These are phyloP conservation scores for Globicephala melas DNA, from an alignment of 2,113 vertebrate species.

Conservation along the genomic window DNA sequence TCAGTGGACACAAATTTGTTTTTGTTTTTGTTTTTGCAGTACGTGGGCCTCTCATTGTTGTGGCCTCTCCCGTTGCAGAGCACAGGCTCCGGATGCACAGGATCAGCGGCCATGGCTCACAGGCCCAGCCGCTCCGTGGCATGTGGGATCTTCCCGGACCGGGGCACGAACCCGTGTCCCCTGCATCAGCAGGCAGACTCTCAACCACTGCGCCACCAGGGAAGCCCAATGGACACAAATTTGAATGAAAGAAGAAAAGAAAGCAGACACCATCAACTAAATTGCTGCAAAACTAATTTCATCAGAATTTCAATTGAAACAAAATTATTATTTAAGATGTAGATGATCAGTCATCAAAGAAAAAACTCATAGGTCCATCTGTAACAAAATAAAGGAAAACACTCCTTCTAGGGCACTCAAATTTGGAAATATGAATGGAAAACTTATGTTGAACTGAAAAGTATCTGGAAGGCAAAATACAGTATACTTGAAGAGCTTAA, in stretches of 20 bases:
- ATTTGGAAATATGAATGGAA: neutral
- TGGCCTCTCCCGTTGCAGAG: no score
- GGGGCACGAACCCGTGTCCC: no score
- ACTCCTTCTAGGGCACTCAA: neutral
- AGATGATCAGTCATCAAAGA: neutral
- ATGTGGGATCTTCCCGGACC: no score
- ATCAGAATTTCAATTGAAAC: neutral
- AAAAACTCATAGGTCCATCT: neutral
- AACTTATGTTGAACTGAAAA: neutral
- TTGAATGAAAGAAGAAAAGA: neutral
- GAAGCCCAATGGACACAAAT: neutral
- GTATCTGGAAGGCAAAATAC: neutral
- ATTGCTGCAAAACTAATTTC: neutral
- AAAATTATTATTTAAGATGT: neutral
- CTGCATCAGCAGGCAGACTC: no score
- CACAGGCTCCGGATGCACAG: no score
- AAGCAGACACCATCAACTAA: neutral
- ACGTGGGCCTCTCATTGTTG: no score
- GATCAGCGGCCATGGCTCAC: no score
- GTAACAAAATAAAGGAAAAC: neutral
- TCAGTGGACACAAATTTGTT: neutral
- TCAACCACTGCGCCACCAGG: no score
- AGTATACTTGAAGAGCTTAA: neutral
- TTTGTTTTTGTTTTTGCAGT: neutral
- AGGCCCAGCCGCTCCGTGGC: no score